Percentiles rank a stretch among this genome's conserved stretches.
Evolutionary conservation across 2,113 vertebrate genomes (phyloP).

Genomic region (Neoarius graeffei): DNA sequence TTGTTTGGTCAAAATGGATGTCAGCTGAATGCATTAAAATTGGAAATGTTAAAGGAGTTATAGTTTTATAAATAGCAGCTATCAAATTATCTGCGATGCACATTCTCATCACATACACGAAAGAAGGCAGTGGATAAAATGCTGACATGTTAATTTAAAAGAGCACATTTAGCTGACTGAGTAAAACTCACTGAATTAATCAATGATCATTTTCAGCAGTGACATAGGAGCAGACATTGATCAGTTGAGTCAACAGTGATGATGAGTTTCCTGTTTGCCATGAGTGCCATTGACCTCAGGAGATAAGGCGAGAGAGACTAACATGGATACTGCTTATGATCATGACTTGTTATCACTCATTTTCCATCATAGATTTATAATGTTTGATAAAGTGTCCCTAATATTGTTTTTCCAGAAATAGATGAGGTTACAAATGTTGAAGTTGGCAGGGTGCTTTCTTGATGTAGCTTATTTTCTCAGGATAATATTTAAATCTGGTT

Average conservation of each 20-base stretch:
- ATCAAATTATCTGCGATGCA: not conserved
- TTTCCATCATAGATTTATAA: not conserved
- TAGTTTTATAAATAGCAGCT: not conserved
- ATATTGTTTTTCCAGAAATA: not conserved
- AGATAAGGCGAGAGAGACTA: not conserved
- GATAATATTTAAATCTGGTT: not conserved
- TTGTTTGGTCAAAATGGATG: not conserved
- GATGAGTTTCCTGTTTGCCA: not conserved
- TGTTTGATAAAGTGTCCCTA: not conserved
- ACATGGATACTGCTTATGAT: not conserved
- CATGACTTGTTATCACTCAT: not conserved
- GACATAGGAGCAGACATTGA: not conserved
- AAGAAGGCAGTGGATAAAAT: not conserved
- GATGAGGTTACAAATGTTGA: not conserved
- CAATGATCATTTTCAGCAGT: not conserved
- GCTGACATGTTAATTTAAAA: not conserved
- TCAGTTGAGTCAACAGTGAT: not conserved
- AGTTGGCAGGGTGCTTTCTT: not conserved
- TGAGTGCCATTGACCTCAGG: not conserved
- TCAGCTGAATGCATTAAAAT: not conserved
- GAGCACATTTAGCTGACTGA: not conserved
- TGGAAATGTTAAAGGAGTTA: not conserved
- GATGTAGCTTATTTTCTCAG: not conserved
- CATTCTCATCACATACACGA: too few species aligned
- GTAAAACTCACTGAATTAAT: not conserved